These are phyloP conservation scores for Halcyon leucocephala DNA, from an alignment of 2,797 vertebrate genomes.

Conservation along the genomic window DNA sequence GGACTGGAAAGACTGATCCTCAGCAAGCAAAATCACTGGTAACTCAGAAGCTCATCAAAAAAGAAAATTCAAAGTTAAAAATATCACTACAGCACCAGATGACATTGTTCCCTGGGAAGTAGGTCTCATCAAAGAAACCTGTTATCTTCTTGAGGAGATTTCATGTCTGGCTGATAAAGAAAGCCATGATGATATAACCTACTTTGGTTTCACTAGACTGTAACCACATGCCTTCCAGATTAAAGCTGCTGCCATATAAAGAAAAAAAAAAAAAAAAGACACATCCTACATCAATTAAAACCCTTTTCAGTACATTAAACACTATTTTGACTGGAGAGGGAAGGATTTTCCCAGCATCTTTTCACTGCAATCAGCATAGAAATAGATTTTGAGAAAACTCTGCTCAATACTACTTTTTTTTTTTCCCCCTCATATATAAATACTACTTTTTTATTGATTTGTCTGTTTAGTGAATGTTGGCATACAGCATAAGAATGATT, in stretches of 20 bases:
- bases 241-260: neutral
- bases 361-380: fast-evolving
- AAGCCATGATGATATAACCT: neutral
- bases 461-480: neutral
- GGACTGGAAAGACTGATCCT: neutral
- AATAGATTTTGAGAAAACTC: neutral
- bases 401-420: neutral
- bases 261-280: neutral
- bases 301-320: neutral
- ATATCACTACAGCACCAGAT: neutral
- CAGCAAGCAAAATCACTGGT: neutral
- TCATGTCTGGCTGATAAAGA: neutral
- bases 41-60: neutral
- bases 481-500: neutral
- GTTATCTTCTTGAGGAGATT: neutral
- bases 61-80: slow-evolving; percentile 15
- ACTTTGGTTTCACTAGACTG: neutral
- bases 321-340: neutral
- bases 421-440: neutral
- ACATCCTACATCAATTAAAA: neutral
- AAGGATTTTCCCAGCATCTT: neutral
- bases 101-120: slow-evolving; percentile 3
- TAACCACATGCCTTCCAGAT: neutral
- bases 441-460: neutral
- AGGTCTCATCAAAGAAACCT: neutral